Percentiles rank a stretch among this genome's conserved stretches.
These are phyloP conservation scores for Argyresthia goedartella DNA, from an alignment of 2,888 invertebrate genomes.

Conservation along the genomic window DNA sequence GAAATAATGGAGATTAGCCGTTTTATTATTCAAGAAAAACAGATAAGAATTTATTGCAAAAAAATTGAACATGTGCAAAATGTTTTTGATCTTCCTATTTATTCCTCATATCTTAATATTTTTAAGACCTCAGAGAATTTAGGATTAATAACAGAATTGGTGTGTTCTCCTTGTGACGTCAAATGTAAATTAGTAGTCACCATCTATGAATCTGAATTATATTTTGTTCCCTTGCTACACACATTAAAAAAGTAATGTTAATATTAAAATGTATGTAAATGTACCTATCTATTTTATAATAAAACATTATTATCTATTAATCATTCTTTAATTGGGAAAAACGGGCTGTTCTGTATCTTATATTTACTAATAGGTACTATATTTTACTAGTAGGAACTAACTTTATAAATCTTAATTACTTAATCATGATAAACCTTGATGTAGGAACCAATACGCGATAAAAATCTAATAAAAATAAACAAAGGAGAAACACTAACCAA, in stretches of 20 bases:
- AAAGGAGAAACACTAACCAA: no score
- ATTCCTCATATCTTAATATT: not conserved
- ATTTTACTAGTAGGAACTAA: no score
- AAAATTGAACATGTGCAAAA: not conserved
- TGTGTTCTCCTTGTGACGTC: not conserved
- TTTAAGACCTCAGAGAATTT: not conserved
- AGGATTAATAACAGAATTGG: not conserved
- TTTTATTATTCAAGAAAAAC: constrained; percentile 1
- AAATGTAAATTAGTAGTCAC: constrained; percentile 4
- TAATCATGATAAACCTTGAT: no score
- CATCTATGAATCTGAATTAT: not conserved
- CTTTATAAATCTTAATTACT: no score
- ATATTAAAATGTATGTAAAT: not conserved
- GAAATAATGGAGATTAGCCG: no score
- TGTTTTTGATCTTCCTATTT: not conserved
- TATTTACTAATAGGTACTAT: no score
- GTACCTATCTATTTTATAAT: not conserved
- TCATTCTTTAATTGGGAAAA: no score
- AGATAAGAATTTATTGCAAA: not conserved
- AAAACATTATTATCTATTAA: no score
- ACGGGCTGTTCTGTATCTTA: no score
- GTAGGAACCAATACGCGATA: no score
- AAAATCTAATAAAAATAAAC: no score
- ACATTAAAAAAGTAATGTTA: not conserved
- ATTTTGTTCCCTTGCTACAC: constrained; percentile 2